Conservation (phyloP, 1,140 invertebrate species). For the Drosophila trapezifrons region DNA sequence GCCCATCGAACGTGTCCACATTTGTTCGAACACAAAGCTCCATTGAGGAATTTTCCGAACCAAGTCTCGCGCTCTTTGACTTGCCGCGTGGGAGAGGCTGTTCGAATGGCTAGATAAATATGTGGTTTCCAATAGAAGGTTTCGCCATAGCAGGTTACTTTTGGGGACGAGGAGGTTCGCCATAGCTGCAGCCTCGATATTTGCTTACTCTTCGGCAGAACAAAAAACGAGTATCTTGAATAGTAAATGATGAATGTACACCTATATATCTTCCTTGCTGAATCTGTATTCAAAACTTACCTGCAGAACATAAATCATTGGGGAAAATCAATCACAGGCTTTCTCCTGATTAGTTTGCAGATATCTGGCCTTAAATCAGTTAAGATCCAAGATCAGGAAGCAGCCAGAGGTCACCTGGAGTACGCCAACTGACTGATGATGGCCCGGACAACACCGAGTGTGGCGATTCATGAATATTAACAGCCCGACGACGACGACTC, state of each 20-base stretch:
- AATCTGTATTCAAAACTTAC: too few relatives aligned
- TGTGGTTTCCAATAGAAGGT: slow-evolving; percentile 15
- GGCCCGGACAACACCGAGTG: slow-evolving; percentile 31
- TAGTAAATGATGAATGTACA: neutral
- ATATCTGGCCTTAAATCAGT: slow-evolving; percentile 11
- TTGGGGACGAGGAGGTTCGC: neutral
- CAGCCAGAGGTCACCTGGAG: slow-evolving; percentile 21
- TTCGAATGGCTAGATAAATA: slow-evolving; percentile 25
- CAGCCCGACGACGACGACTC: neutral
- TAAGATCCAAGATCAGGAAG: slow-evolving; percentile 28
- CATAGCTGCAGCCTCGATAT: neutral
- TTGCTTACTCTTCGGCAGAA: too few relatives aligned
- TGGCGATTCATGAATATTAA: slow-evolving; percentile 61
- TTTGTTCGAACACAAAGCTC: slow-evolving; percentile 33
- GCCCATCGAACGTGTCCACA: slow-evolving; percentile 61
- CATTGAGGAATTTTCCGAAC: slow-evolving; percentile 31
- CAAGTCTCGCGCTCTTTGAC: slow-evolving; percentile 42
- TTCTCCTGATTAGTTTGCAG: slow-evolving; percentile 4
- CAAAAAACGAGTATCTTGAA: neutral
- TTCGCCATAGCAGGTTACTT: slow-evolving; percentile 19
- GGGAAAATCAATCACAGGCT: slow-evolving; percentile 3
- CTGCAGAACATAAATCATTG: neutral
- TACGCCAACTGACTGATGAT: slow-evolving; percentile 29
- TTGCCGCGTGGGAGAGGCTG: slow-evolving; percentile 53
- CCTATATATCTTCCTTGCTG: neutral